These are phyloP conservation scores for Procavia capensis DNA, from an alignment of 2,113 vertebrate species.

Conservation along the genomic window DNA sequence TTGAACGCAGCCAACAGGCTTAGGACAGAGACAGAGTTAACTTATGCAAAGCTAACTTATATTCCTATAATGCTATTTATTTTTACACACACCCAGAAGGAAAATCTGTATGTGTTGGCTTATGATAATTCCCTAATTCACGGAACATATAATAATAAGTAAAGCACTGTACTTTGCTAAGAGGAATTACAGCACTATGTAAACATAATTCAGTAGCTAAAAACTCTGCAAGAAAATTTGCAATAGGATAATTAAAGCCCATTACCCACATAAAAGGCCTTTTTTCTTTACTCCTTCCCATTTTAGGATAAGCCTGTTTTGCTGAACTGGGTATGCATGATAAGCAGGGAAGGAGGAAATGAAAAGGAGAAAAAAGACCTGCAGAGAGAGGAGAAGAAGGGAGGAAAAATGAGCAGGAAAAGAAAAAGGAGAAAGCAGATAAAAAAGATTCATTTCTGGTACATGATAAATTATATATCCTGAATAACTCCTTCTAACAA, in stretches of 20 bases:
- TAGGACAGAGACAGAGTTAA: conserved; percentile 41
- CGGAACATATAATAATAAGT: conserved; percentile 62
- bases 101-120: conserved; percentile 65
- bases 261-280: not conserved
- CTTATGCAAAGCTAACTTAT: conserved; percentile 36
- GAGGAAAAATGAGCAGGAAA: not conserved
- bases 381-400: not conserved
- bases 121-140: conserved; percentile 67
- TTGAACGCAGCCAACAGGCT: conserved; percentile 38
- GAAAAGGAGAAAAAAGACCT: not conserved
- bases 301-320: conserved; percentile 17
- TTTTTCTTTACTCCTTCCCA: conserved; percentile 31
- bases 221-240: conserved; percentile 41
- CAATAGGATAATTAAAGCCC: conserved; percentile 56
- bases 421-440: not conserved
- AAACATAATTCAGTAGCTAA: conserved; percentile 67
- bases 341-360: not conserved
- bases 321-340: not conserved
- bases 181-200: conserved; percentile 64
- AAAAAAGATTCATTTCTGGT: not conserved
- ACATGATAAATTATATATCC: not conserved
- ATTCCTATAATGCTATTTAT: conserved; percentile 57
- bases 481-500: not conserved
- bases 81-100: conserved; percentile 66
- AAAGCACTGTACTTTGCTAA: conserved; percentile 57